These are phyloP conservation scores for Aspidoscelis tigris DNA, from an alignment of 2,113 vertebrate genomes.

Conservation along the genomic window DNA sequence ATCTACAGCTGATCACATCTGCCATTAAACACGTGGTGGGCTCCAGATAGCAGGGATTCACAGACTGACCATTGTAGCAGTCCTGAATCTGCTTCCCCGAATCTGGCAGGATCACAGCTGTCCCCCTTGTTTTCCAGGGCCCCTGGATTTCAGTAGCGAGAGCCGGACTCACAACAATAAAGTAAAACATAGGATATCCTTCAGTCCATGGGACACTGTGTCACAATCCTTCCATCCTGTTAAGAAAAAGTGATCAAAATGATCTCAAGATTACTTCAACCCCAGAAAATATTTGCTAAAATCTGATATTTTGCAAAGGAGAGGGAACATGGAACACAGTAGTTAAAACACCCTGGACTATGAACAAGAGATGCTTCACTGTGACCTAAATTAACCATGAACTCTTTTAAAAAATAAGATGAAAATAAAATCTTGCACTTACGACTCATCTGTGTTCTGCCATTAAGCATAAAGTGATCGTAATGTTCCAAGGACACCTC, in stretches of 20 bases:
- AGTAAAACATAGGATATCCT: background rate
- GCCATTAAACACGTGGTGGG: too few relatives aligned
- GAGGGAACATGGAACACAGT: background rate
- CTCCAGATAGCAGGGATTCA: too few relatives aligned
- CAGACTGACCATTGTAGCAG: too few relatives aligned
- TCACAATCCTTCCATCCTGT: background rate
- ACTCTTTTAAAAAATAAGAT: background rate
- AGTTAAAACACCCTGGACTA: background rate
- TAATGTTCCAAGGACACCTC: background rate
- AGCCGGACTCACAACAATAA: background rate
- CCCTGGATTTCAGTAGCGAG: slow-evolving; percentile 9
- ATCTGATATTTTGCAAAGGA: background rate
- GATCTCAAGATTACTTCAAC: background rate
- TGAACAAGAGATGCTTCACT: background rate
- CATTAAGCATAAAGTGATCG: background rate
- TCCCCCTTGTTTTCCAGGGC: too few relatives aligned
- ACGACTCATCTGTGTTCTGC: background rate
- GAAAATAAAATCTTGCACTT: background rate
- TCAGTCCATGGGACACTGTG: background rate
- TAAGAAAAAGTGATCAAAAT: slow-evolving; percentile 20
- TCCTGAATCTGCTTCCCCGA: too few relatives aligned
- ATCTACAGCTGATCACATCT: too few relatives aligned
- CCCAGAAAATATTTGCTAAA: background rate
- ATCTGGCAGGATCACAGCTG: too few relatives aligned
- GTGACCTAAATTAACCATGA: background rate